A percentile compares a stretch with the other conserved stretches of the same genome.
phyloP scores from a whole-genome alignment of 1,140 invertebrate genomes.

The Harlomillsia oculata region DNA sequence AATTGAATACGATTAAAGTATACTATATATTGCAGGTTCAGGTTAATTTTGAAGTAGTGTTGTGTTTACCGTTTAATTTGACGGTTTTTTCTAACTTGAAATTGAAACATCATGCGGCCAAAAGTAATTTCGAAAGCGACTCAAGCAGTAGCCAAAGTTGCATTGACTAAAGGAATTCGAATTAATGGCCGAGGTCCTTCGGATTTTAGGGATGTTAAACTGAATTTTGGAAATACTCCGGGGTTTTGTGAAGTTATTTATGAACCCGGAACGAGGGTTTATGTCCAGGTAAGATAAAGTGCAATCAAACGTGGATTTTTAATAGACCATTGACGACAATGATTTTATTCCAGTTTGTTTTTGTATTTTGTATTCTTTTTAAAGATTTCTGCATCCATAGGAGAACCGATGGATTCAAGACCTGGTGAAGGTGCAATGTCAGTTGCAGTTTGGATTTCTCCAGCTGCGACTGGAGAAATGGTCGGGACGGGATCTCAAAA shows the following conservation, averaged over 20 bases:
- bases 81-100: no score
- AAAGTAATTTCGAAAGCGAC: constrained; percentile 26
- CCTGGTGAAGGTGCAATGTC: constrained; percentile 32
- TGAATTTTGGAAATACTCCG: constrained; percentile 25
- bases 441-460: constrained; percentile 34
- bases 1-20: no score
- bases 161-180: constrained; percentile 19
- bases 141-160: constrained; percentile 1
- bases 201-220: constrained; percentile 19
- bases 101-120: no score
- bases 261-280: constrained; percentile 26
- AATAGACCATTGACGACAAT: neutral
- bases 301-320: neutral
- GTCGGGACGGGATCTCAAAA: constrained; percentile 26
- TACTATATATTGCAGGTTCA: no score
- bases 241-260: constrained; percentile 31
- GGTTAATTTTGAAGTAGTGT: no score
- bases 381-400: constrained; percentile 28
- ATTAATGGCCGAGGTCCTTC: constrained; percentile 15
- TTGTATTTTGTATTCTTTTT: no score
- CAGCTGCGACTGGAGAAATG: constrained; percentile 33
- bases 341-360: neutral
- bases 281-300: constrained; percentile 22
- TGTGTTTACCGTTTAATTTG: no score
- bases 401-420: constrained; percentile 29